A percentile compares a stretch with the other conserved stretches of the same genome.
These are phyloP conservation scores for Orthosia cruda DNA, from an alignment of 2,888 invertebrate species.

Conservation along the genomic window DNA sequence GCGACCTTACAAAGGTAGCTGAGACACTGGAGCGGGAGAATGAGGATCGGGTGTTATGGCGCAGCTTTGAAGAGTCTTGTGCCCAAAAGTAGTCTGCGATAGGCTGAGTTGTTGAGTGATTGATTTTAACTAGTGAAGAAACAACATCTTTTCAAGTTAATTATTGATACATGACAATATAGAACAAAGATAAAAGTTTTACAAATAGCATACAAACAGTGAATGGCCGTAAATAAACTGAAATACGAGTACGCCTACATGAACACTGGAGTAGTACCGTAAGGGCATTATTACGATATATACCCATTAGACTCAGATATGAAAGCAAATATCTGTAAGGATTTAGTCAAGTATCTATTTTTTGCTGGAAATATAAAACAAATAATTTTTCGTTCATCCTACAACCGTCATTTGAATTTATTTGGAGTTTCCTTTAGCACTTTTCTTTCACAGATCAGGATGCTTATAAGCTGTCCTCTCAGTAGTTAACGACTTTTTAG, in stretches of 20 bases:
- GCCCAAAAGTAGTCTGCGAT: too few species aligned
- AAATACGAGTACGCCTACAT: not conserved
- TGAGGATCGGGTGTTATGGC: too few species aligned
- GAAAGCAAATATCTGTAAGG: not conserved
- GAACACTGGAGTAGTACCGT: conserved; percentile 4
- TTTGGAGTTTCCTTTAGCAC: not conserved
- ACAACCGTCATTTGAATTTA: too few species aligned
- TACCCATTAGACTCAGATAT: conserved; percentile 10
- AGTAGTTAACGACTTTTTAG: not conserved
- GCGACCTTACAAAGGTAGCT: too few species aligned
- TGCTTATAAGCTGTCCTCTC: not conserved
- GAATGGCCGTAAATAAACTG: not conserved
- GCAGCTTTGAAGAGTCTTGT: too few species aligned
- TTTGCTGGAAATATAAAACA: not conserved
- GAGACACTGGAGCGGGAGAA: too few species aligned
- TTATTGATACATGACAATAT: not conserved
- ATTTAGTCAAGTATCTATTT: not conserved
- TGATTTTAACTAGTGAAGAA: not conserved
- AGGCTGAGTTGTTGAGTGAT: too few species aligned
- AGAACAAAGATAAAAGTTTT: too few species aligned
- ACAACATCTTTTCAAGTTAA: not conserved
- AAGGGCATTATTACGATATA: conserved; percentile 6
- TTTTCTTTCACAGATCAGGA: not conserved
- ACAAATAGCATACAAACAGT: not conserved
- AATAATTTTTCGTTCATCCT: not conserved